Evolutionary conservation across 2,113 vertebrate species (phyloP).

Genomic region (Vidua macroura): DNA sequence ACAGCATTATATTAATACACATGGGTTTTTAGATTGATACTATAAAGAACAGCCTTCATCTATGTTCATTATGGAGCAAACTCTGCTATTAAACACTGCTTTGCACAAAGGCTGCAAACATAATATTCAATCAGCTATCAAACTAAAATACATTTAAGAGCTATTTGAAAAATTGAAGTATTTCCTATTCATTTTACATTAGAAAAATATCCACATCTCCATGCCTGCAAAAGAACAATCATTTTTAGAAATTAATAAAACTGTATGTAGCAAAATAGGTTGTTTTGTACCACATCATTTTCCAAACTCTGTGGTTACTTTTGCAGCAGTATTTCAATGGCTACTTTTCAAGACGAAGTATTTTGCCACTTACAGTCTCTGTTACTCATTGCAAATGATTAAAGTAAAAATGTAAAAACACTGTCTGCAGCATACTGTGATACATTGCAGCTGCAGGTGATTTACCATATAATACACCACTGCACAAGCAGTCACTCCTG

Average conservation of each 20-base stretch:
- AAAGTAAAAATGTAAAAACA: constrained; percentile 1
- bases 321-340: not conserved
- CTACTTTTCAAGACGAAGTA: constrained; percentile 48
- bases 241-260: constrained; percentile 34
- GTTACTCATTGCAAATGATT: constrained; percentile 23
- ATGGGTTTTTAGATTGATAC: not conserved
- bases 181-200: constrained; percentile 25
- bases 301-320: not conserved
- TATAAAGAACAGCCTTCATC: not conserved
- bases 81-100: not conserved
- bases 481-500: not conserved
- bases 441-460: constrained; percentile 4
- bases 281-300: constrained; percentile 11
- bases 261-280: not conserved
- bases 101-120: not conserved
- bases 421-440: not conserved
- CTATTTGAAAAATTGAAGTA: not conserved
- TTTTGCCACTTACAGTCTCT: constrained; percentile 28
- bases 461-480: not conserved
- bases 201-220: not conserved
- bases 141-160: not conserved
- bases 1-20: not conserved
- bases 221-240: not conserved
- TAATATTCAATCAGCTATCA: not conserved
- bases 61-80: not conserved